Evolutionary conservation across 2,113 vertebrate genomes (phyloP).

Genomic region (Sceloporus undulatus): DNA sequence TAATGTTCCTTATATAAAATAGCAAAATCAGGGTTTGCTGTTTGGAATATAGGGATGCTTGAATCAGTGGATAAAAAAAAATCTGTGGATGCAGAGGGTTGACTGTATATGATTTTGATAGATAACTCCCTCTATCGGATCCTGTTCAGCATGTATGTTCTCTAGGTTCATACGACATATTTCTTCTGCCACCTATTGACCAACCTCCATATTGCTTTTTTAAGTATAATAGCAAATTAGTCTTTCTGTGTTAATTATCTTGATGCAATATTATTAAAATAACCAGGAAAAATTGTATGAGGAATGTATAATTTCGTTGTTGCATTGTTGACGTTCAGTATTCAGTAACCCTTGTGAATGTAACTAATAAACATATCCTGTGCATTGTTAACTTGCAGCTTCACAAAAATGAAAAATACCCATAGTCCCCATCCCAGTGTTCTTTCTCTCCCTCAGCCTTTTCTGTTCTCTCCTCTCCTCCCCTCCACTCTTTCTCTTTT

Average conservation of each 20-base stretch:
- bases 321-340: not conserved
- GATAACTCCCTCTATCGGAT: accelerated
- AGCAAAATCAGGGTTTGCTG: too few relatives aligned
- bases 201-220: conserved; percentile 3
- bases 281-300: not conserved
- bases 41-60: too few relatives aligned
- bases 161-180: conserved; percentile 32
- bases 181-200: conserved; percentile 73
- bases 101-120: not conserved
- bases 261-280: conserved; percentile 30
- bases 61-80: too few relatives aligned
- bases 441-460: too few relatives aligned
- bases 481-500: too few relatives aligned
- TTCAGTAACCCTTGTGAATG: not conserved
- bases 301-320: not conserved
- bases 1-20: too few relatives aligned
- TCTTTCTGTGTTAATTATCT: conserved; percentile 29
- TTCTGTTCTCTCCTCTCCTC: too few relatives aligned
- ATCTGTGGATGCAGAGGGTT: too few relatives aligned
- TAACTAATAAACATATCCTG: not conserved
- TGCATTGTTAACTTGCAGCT: too few relatives aligned
- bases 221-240: accelerated
- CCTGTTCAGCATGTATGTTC: accelerated
- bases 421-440: too few relatives aligned
- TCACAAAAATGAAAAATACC: too few relatives aligned